Percentiles rank a stretch among this genome's conserved stretches.
phyloP scores from a whole-genome alignment of 2,888 invertebrate species.

The Sminthurinus aureus region DNA sequence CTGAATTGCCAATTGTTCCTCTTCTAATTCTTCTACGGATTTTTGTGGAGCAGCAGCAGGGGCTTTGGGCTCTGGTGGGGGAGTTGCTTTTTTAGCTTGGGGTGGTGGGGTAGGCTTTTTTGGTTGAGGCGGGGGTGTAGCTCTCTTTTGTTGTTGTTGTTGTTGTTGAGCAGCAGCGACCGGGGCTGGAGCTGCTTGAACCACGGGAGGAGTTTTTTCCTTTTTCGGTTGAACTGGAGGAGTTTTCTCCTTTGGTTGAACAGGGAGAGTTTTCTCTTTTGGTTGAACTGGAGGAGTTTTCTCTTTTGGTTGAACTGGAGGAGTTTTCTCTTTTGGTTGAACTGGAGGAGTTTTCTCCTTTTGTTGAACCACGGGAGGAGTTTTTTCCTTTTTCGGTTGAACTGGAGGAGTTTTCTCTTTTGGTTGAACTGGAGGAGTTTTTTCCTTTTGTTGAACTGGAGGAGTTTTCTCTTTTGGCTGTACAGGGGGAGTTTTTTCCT shows the following conservation, averaged over 20 bases:
- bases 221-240: slow-evolving; percentile 37
- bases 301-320: slow-evolving; percentile 8
- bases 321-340: not conserved
- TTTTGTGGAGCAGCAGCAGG: not conserved
- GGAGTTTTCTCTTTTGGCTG: not conserved
- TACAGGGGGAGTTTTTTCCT: not conserved
- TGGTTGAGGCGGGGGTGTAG: slow-evolving; percentile 50
- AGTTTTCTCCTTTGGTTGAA: slow-evolving; percentile 19
- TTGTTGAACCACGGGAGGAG: not conserved
- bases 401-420: not conserved
- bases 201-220: slow-evolving; percentile 29
- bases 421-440: slow-evolving; percentile 1
- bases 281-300: slow-evolving; percentile 25
- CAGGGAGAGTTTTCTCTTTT: slow-evolving; percentile 5
- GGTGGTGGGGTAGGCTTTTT: not conserved
- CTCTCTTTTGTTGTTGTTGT: slow-evolving; percentile 62
- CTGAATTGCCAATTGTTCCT: slow-evolving; percentile 48
- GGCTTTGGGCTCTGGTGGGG: slow-evolving; percentile 11
- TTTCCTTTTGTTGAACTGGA: not conserved
- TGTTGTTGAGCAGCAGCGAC: not conserved
- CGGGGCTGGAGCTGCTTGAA: slow-evolving; percentile 11
- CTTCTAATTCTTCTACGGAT: slow-evolving; percentile 49
- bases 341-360: not conserved
- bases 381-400: not conserved
- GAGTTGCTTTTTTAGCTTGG: not conserved